Evolutionary conservation across 2,797 vertebrate genomes (phyloP), one percentile per base, ranked within the genome.

Genomic region (Lutjanus argentimaculatus): DNA sequence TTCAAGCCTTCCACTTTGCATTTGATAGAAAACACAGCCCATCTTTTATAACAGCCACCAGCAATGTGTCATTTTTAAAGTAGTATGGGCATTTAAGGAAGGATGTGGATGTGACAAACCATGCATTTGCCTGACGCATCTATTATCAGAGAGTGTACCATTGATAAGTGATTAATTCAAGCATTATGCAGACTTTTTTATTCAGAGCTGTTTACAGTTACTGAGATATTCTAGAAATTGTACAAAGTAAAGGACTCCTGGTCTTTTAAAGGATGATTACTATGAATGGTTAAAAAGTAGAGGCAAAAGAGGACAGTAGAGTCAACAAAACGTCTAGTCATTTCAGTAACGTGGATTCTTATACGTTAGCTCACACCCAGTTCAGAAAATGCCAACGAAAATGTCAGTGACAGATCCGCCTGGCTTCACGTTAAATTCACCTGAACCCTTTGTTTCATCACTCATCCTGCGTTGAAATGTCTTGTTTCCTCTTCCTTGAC

Each of bases 381-480:
- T 59, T 76, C 49, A 17, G 52, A 58, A 80, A 82, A 67, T 42
- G 25, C 21, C 62, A 49, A 40, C 14, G 25, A 66, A 57, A 65
- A 67, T 69, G 80, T 88, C 80, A 77, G 43, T 71, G 87, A 88
- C 84, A 57, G 43, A 88, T 80, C 63, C 12, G n/a, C 67, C 51
- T 6, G 55, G 49, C 66, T 72, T 67, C 25, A 55, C 19, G 19
- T 67, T 77, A 75, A 75, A 83, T 73, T 78, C 72, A 17, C 74
- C 85, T 22, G 45, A 88, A 83, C 43, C 61, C 70, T 63, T 78
- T 45, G 77, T 82, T 84, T 85, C 85, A 86, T 90, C 77, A 64
- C 83, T 83, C 87, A 80, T 45, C 61, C 70, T 13, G 62, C 3
- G 55, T 67, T 55, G 25, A 85, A 77, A 25, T 36, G 57, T 79